Evolutionary conservation across 2,888 invertebrate species (phyloP).

Genomic region (Fabriciana adippe): DNA sequence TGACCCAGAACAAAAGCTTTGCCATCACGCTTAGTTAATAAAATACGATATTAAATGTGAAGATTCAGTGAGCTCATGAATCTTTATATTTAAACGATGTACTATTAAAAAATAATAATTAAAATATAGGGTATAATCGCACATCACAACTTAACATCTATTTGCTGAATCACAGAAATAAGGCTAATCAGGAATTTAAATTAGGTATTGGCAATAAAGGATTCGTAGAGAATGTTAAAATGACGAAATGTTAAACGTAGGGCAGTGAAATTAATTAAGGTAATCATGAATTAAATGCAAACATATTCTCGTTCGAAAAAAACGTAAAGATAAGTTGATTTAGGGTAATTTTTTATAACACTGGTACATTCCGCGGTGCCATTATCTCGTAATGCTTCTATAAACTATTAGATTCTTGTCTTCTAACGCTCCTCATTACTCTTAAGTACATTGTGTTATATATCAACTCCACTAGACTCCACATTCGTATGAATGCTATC

Average conservation of each 20-base stretch:
- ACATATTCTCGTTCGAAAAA: conserved; percentile 75
- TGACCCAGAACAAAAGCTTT: conserved; percentile 51
- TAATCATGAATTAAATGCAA: conserved; percentile 58
- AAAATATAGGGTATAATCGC: conserved; percentile 74
- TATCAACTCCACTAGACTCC: conserved; percentile 14
- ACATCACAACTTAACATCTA: conserved; percentile 79
- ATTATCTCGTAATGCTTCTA: conserved; percentile 74
- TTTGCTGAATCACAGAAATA: conserved; percentile 69
- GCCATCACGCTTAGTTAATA: conserved; percentile 57
- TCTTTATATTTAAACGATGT: conserved; percentile 68
- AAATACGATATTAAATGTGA: conserved; percentile 62
- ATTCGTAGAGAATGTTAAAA: conserved; percentile 57
- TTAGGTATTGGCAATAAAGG: conserved; percentile 74
- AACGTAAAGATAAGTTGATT: conserved; percentile 69
- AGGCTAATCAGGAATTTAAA: conserved; percentile 49
- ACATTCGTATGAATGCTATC: conserved; percentile 15
- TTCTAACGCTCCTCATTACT: conserved; percentile 54
- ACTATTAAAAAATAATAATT: conserved; percentile 52
- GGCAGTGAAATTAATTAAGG: conserved; percentile 62
- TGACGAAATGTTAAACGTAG: conserved; percentile 63
- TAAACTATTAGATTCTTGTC: conserved; percentile 60
- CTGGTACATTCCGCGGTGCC: conserved; percentile 80
- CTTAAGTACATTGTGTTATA: conserved; percentile 26
- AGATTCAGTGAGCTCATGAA: conserved; percentile 77
- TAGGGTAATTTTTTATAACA: conserved; percentile 78